Conservation (phyloP, 2,888 invertebrate genomes). For the Anaspis maculata region DNA sequence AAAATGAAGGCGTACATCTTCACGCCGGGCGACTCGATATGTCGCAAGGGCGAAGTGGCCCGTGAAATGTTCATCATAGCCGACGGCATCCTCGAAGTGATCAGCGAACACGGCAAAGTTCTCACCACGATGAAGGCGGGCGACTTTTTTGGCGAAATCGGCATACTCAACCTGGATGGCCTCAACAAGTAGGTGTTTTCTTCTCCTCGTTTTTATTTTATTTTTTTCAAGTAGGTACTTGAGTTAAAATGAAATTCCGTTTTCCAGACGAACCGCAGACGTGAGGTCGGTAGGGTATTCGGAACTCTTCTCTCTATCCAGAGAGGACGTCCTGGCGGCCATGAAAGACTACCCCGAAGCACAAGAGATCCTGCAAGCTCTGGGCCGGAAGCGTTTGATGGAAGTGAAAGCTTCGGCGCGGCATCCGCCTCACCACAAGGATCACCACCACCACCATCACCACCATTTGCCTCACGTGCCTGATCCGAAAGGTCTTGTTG, state of each 20-base stretch:
- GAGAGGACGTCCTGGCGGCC: conserved; percentile 88
- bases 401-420: conserved; percentile 56
- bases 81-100: conserved; percentile 91
- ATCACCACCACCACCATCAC: conserved; percentile 18
- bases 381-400: conserved; percentile 78
- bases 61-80: conserved; percentile 98
- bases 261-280: conserved; percentile 81
- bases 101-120: conserved; percentile 88
- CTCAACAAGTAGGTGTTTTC: conserved; percentile 70
- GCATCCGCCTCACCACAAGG: conserved; percentile 28
- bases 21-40: conserved; percentile 94
- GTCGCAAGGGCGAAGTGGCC: conserved; percentile 82
- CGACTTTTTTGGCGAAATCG: conserved; percentile 97
- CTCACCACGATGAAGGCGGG: conserved; percentile 95
- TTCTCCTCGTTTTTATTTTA: background rate
- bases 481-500: conserved; percentile 65
- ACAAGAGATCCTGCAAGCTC: conserved; percentile 83
- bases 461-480: conserved; percentile 17
- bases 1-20: conserved; percentile 99
- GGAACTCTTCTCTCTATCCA: conserved; percentile 85
- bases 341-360: conserved; percentile 98
- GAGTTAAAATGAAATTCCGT: conserved; percentile 6
- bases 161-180: conserved; percentile 90
- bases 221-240: conserved; percentile 4
- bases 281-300: conserved; percentile 94